Conservation (phyloP, 1,140 invertebrate genomes). For the Maconellicoccus hirsutus region DNA sequence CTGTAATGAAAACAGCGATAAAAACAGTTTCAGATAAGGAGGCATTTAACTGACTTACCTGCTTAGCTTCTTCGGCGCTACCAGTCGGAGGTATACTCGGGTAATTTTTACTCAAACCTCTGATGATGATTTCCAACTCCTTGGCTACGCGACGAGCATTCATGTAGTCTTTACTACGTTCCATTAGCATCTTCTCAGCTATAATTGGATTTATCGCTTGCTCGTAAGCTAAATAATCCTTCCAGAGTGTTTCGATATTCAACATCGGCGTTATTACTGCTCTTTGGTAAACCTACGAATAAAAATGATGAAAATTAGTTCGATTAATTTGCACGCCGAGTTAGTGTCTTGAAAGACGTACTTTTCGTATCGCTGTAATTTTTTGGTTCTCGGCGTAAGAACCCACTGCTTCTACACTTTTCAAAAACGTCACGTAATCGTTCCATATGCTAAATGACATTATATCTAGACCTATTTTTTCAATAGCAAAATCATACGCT, state of each 20-base stretch:
- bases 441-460: constrained; percentile 93
- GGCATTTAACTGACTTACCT: constrained; percentile 45
- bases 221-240: constrained; percentile 82
- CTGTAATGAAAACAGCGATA: constrained; percentile 38
- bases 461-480: constrained; percentile 97
- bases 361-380: constrained; percentile 92
- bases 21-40: constrained; percentile 7
- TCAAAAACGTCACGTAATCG: constrained; percentile 96
- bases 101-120: constrained; percentile 86
- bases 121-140: constrained; percentile 86
- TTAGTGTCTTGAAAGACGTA: too few species aligned
- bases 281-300: constrained; percentile 82
- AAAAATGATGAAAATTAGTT: too few species aligned
- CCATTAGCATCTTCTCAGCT: constrained; percentile 85
- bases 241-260: constrained; percentile 96
- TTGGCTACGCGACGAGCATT: constrained; percentile 93
- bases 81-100: constrained; percentile 88
- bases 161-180: constrained; percentile 90
- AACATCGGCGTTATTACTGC: constrained; percentile 94
- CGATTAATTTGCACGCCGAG: too few species aligned
- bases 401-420: constrained; percentile 90
- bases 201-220: constrained; percentile 95
- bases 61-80: constrained; percentile 82
- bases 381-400: constrained; percentile 99
- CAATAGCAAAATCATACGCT: constrained; percentile 97